A percentile compares a stretch with the other conserved stretches of the same genome.
Evolutionary conservation across 1,140 invertebrate species (phyloP).

Genomic region (Andricus grossulariae): DNA sequence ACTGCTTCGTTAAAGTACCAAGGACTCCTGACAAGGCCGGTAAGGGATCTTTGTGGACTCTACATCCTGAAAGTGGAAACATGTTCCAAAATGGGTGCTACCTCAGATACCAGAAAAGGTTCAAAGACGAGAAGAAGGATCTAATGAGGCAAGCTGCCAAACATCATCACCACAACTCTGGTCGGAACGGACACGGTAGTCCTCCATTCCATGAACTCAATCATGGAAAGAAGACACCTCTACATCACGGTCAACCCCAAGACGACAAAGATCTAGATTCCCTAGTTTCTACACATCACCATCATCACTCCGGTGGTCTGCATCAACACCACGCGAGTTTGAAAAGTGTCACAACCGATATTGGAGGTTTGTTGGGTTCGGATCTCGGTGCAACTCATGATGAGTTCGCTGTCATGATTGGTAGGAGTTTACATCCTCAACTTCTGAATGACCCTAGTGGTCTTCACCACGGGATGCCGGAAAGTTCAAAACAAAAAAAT

Average conservation of each 20-base stretch:
- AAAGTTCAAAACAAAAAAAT: slow-evolving; percentile 87
- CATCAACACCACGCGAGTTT: slow-evolving; percentile 71
- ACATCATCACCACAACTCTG: slow-evolving; percentile 78
- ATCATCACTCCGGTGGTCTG: slow-evolving; percentile 70
- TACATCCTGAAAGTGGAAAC: slow-evolving; percentile 98
- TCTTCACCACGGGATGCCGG: slow-evolving; percentile 79
- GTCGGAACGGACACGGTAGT: slow-evolving; percentile 71
- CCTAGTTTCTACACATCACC: slow-evolving; percentile 64
- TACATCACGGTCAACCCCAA: slow-evolving; percentile 73
- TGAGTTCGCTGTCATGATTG: slow-evolving; percentile 82
- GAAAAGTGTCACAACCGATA: slow-evolving; percentile 69
- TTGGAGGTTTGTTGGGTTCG: slow-evolving; percentile 71
- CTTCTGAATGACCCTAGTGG: slow-evolving; percentile 77
- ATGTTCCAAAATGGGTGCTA: slow-evolving; percentile 99
- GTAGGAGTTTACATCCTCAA: slow-evolving; percentile 77
- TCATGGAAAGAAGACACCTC: slow-evolving; percentile 72
- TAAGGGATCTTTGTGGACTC: slow-evolving; percentile 97
- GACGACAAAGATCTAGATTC: slow-evolving; percentile 75
- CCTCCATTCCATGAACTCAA: slow-evolving; percentile 56
- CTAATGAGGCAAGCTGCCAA: slow-evolving; percentile 86
- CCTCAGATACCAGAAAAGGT: slow-evolving; percentile 97
- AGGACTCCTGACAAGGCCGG: slow-evolving; percentile 98
- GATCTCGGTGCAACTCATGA: slow-evolving; percentile 78
- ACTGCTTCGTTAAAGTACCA: slow-evolving; percentile 99
- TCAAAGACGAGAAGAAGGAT: slow-evolving; percentile 97